Base-by-base conservation (phyloP, 1,140 invertebrate species). In the Asbolus verrucosus region DNA sequence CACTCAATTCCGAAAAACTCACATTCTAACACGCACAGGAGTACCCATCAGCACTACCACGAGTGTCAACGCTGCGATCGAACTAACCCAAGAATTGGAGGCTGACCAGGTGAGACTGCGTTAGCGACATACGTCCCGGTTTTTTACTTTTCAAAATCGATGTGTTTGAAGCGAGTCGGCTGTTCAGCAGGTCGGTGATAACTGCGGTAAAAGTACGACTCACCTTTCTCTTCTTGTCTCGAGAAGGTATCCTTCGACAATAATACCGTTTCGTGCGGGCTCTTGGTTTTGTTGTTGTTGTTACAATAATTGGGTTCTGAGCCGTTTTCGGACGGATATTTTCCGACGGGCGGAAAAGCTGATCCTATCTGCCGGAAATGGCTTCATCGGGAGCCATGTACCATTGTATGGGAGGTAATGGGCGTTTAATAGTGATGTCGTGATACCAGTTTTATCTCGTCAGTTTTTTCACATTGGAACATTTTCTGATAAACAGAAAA, bases 221-320 rank as follows among this genome's bases (percentile, higher is more conserved):
- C 9, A 54, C 46, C 46, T 54, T 54, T 54, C 46, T 54, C 46
- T 54, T 36, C 21, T n/a, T 54, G 46, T 30, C 46, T 54, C 11
- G 46, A 11, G 19, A 54, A 27, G 21, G 46, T 36, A 36, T 36
- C 33, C 21, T 21, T 54, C 21, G 21, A 27, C 19, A 3, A 27
- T 50, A 21, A 13, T 54, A 54, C 46, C 46, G 46, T 54, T 50
- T 4, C 8, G 27, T 8, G 27, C 4, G 9, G 4, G n/a, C n/a
- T n/a, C n/a, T n/a, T n/a, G n/a, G n/a, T n/a, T n/a, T n/a, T n/a
- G n/a, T 30, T 36, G 11, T 36, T 36, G 33, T 36, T 36, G 33
- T 36, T n/a, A 36, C 33, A 36, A n/a, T 36, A 36, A 36, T 36
- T 36, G 33, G 33, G 33, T 36, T 36, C 33, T 36, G 33, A 6